Evolutionary conservation across 2,113 vertebrate species (phyloP).

Genomic region (Cottus gobio): DNA sequence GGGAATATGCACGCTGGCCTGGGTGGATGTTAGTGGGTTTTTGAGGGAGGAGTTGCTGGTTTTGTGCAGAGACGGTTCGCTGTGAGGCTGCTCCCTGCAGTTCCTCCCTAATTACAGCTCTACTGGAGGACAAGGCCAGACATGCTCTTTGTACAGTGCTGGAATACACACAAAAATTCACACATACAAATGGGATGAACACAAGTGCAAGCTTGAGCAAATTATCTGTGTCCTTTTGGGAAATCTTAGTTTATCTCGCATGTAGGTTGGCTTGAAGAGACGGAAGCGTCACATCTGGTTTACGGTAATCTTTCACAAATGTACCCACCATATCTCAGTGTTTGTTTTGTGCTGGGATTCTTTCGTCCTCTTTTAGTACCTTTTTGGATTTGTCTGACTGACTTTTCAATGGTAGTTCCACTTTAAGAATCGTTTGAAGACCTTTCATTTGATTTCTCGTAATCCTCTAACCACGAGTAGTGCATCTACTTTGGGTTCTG

Average conservation of each 20-base stretch:
- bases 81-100: slow-evolving; percentile 62
- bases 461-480: background rate
- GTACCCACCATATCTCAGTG: background rate
- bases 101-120: slow-evolving; percentile 78
- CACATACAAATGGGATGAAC: slow-evolving; percentile 26
- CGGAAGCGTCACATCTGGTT: background rate
- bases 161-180: slow-evolving; percentile 26
- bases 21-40: slow-evolving; percentile 75
- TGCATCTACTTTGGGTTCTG: background rate
- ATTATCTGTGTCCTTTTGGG: slow-evolving; percentile 46
- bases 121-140: slow-evolving; percentile 73
- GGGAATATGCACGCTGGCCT: slow-evolving; percentile 48
- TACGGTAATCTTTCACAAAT: background rate
- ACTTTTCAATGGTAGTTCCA: background rate
- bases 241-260: slow-evolving; percentile 30
- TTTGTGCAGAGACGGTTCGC: slow-evolving; percentile 63
- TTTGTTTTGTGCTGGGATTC: background rate
- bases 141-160: slow-evolving; percentile 59
- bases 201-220: slow-evolving; percentile 41
- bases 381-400: slow-evolving; percentile 14
- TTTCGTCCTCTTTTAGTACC: background rate
- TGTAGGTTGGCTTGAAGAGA: slow-evolving; percentile 3
- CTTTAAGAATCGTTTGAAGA: slow-evolving; percentile 2
- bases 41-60: slow-evolving; percentile 76
- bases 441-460: background rate